Percentiles rank a stretch among this genome's conserved stretches.
Conservation (phyloP, 37 sponge, comb jelly and placozoan species). For the Hexactinellida sp. region DNA sequence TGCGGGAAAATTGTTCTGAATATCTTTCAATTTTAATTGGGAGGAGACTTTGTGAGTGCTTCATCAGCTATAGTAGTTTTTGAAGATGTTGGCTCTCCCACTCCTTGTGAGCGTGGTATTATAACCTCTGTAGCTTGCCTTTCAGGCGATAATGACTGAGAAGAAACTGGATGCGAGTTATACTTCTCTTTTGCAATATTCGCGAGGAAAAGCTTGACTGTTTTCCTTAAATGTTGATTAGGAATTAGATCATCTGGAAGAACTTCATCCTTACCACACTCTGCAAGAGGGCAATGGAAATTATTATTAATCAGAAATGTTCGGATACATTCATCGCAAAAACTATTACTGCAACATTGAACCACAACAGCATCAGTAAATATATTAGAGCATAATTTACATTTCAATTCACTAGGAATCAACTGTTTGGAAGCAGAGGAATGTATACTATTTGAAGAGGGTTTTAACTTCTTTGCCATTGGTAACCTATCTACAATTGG, state of each 20-base stretch:
- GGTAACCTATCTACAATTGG: neutral
- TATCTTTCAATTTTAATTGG: too few species aligned
- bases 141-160: too few species aligned
- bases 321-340: conserved; percentile 8
- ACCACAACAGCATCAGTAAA: neutral
- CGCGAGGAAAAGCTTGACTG: neutral
- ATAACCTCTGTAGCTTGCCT: too few species aligned
- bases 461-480: neutral
- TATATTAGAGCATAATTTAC: neutral
- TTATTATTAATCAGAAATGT: neutral
- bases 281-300: neutral
- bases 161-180: neutral
- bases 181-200: neutral
- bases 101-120: too few species aligned
- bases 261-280: neutral
- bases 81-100: too few species aligned
- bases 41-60: too few species aligned
- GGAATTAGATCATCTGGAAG: neutral
- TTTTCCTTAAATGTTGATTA: neutral
- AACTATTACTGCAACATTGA: neutral
- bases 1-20: too few species aligned
- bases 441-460: neutral
- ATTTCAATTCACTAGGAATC: neutral
- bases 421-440: neutral
- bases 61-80: too few species aligned